These are phyloP conservation scores for Stomatorhinus ivindoensis DNA, from an alignment of 2,113 vertebrate species.

Conservation along the genomic window DNA sequence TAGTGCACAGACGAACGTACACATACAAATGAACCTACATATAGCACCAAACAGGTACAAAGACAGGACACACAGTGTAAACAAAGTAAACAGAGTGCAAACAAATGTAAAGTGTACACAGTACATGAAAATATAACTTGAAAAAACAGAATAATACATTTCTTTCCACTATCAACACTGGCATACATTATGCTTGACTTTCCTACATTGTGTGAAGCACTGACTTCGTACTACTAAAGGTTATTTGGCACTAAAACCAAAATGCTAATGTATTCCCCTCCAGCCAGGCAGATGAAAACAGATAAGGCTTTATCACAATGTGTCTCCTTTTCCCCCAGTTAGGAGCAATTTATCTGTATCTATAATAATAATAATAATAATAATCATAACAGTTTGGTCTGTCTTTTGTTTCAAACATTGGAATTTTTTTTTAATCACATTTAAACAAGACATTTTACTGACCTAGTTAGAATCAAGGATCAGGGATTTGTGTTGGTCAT, in stretches of 20 bases:
- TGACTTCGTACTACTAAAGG: not conserved
- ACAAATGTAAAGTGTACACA: not conserved
- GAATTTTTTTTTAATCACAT: not conserved
- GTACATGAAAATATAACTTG: not conserved
- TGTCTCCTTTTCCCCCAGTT: not conserved
- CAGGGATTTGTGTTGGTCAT: not conserved
- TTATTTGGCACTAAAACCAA: not conserved
- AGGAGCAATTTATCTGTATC: not conserved
- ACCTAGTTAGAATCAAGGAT: not conserved
- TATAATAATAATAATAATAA: not conserved
- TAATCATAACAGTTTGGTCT: not conserved
- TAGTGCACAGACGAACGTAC: not conserved
- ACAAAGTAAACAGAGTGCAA: not conserved
- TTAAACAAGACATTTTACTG: not conserved
- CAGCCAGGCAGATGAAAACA: not conserved
- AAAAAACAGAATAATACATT: not conserved
- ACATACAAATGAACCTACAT: not conserved
- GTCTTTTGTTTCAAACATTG: slow-evolving; percentile 7
- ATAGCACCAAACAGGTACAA: not conserved
- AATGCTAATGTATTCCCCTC: slow-evolving; percentile 1
- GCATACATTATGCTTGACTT: not conserved
- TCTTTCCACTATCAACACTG: not conserved
- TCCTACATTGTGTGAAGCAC: not conserved
- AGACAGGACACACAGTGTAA: not conserved
- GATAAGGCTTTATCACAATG: not conserved